phyloP scores from a whole-genome alignment of 1,140 invertebrate genomes.

The Saccostrea glomerata region DNA sequence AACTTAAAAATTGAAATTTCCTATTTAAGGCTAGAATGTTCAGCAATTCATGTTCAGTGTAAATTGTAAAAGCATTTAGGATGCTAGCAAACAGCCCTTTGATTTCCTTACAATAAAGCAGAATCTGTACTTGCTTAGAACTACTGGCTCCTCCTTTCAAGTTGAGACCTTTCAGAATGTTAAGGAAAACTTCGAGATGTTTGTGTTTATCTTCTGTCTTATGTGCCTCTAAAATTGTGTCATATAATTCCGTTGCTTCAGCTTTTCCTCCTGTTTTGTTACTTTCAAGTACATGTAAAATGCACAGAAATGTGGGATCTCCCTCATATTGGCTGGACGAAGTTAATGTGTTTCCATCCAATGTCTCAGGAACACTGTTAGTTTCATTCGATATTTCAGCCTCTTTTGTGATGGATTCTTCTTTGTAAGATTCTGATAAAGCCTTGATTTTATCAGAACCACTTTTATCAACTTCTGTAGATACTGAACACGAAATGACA shows the following conservation, averaged over 20 bases:
- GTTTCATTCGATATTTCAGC: background rate
- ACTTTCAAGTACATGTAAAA: background rate
- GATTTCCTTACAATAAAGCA: background rate
- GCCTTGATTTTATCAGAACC: background rate
- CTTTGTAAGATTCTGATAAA: background rate
- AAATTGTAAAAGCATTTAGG: background rate
- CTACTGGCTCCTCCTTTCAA: background rate
- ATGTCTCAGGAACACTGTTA: background rate
- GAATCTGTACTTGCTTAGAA: background rate
- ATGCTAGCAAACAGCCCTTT: background rate
- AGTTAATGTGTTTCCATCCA: background rate
- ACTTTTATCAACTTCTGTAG: background rate
- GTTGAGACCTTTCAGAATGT: background rate
- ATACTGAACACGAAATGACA: background rate
- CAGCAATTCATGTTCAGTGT: slow-evolving; percentile 2
- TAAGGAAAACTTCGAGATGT: background rate
- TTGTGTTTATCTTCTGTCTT: background rate
- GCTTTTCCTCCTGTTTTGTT: background rate
- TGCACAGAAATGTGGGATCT: background rate
- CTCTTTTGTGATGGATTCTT: background rate
- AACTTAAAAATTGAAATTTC: background rate
- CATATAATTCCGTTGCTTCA: background rate
- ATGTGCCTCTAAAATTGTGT: background rate
- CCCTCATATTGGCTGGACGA: background rate
- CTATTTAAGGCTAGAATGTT: background rate